Evolutionary conservation across 2,797 vertebrate species (phyloP).

Genomic region (Tapirus indicus): DNA sequence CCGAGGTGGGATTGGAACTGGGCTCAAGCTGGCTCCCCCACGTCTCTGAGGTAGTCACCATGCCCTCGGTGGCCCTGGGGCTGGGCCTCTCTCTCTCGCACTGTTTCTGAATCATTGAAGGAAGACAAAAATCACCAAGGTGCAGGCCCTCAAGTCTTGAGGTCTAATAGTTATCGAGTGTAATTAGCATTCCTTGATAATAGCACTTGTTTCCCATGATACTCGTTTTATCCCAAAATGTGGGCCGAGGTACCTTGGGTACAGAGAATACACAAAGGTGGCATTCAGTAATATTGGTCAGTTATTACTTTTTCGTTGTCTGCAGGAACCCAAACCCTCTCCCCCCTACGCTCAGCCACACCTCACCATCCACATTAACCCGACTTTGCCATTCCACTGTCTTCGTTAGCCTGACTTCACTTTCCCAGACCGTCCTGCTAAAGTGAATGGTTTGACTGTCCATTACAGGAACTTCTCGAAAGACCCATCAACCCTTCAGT

Average conservation of each 20-base stretch:
- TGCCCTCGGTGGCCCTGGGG: no score
- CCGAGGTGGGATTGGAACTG: fast-evolving
- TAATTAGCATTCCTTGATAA: background rate
- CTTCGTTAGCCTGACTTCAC: background rate
- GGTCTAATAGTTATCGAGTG: background rate
- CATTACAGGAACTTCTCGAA: background rate
- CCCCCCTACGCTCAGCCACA: background rate
- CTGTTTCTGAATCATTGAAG: background rate
- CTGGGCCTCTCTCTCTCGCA: background rate
- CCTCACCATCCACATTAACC: fast-evolving
- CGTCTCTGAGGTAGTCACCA: fast-evolving
- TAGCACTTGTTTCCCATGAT: background rate
- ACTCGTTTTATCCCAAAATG: background rate
- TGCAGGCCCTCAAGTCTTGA: background rate
- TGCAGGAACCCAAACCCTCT: background rate
- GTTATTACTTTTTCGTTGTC: background rate
- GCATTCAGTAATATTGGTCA: background rate
- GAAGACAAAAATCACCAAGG: background rate
- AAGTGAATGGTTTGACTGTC: background rate
- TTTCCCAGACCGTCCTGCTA: background rate
- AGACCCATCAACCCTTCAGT: background rate
- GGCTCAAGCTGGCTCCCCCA: background rate
- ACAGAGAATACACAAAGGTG: background rate
- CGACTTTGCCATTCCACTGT: background rate
- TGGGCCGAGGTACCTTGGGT: background rate